Percentiles rank a stretch among this genome's conserved stretches.
phyloP scores from a whole-genome alignment of 1,140 invertebrate genomes.

The Drosophila yakuba region DNA sequence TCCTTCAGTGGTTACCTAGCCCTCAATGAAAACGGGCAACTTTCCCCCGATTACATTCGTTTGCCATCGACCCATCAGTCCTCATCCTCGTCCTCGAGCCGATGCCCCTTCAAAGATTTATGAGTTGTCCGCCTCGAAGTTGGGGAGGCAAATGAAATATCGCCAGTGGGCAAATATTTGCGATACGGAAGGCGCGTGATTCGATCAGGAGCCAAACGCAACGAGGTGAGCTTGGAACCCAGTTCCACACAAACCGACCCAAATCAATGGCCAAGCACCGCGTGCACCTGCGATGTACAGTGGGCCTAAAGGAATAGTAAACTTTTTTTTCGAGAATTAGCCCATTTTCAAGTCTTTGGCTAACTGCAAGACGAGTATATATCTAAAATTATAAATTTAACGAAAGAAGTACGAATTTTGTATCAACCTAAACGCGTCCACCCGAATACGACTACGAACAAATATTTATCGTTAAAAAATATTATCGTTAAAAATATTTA shows the following conservation, averaged over 20 bases:
- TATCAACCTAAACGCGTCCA: no score
- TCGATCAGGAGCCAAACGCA: slow-evolving; percentile 50
- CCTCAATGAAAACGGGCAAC: slow-evolving; percentile 38
- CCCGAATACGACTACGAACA: no score
- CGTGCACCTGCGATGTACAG: slow-evolving; percentile 35
- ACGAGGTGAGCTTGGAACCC: slow-evolving; percentile 29
- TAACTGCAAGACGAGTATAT: no score
- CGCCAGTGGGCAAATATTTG: slow-evolving; percentile 75
- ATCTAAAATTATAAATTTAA: no score
- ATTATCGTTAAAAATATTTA: not conserved
- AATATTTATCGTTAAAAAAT: no score
- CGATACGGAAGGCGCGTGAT: slow-evolving; percentile 62
- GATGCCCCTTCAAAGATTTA: slow-evolving; percentile 57
- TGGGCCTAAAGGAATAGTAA: not conserved
- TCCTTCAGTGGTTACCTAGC: slow-evolving; percentile 59
- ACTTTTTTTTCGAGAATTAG: not conserved
- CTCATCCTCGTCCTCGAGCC: slow-evolving; percentile 35
- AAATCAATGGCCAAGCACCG: slow-evolving; percentile 61
- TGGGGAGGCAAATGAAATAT: slow-evolving; percentile 71
- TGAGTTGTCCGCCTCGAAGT: slow-evolving; percentile 58
- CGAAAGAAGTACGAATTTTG: no score
- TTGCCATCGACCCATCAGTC: slow-evolving; percentile 37
- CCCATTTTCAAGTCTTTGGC: no score
- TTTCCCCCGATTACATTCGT: slow-evolving; percentile 60
- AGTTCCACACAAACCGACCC: slow-evolving; percentile 18